Conservation (phyloP, 2,797 vertebrate species). For the Intellagama lesueurii region DNA sequence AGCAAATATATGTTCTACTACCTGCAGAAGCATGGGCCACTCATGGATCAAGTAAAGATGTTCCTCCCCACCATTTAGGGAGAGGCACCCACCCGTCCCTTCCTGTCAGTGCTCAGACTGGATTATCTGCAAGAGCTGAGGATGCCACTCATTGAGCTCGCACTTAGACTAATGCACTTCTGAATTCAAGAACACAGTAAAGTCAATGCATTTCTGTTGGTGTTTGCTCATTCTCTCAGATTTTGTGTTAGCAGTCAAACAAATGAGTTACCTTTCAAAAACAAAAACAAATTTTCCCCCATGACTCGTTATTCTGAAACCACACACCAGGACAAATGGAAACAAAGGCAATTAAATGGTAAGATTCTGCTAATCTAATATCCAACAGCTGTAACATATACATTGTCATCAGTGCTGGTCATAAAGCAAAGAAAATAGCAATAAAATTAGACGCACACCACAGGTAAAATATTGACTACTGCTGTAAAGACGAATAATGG, state of each 20-base stretch:
- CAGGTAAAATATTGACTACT: slow-evolving; percentile 13
- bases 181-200: neutral
- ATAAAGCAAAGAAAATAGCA: slow-evolving; percentile 29
- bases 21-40: too few species aligned
- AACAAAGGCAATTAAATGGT: neutral
- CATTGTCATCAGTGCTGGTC: neutral
- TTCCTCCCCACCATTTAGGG: too few species aligned
- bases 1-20: too few species aligned
- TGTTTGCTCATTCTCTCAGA: neutral
- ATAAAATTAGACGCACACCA: slow-evolving; percentile 12
- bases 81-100: too few species aligned
- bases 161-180: neutral
- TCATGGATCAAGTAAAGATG: too few species aligned
- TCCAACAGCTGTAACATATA: slow-evolving; percentile 14
- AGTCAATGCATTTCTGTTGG: neutral
- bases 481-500: slow-evolving; percentile 22
- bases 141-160: neutral
- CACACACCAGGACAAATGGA: neutral
- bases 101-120: neutral
- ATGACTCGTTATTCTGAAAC: neutral
- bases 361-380: neutral
- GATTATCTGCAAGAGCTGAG: neutral
- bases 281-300: neutral
- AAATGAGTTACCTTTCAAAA: neutral
- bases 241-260: neutral